phyloP scores from a whole-genome alignment of 1,140 invertebrate genomes.

The Sycophila sp. region DNA sequence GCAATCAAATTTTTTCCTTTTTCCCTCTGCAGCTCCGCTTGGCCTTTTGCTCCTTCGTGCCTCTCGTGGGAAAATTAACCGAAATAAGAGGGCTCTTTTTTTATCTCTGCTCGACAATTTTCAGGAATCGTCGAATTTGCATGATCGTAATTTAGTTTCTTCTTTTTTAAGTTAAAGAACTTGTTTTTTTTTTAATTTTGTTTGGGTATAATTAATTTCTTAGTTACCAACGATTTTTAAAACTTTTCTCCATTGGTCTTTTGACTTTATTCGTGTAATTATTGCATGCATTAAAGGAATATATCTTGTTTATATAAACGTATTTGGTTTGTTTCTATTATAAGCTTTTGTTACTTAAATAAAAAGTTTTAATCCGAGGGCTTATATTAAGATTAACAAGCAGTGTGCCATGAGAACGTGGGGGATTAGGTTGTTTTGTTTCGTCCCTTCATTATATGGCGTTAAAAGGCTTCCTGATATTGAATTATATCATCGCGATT shows the following conservation, averaged over 20 bases:
- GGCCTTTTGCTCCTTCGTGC: neutral
- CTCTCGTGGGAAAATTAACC: slow-evolving; percentile 9
- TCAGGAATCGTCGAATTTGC: neutral
- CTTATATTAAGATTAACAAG: too few relatives aligned
- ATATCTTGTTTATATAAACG: too few relatives aligned
- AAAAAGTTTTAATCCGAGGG: neutral
- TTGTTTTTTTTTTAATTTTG: too few relatives aligned
- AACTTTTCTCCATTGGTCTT: too few relatives aligned
- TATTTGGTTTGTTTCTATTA: too few relatives aligned
- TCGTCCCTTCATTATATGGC: slow-evolving; percentile 5
- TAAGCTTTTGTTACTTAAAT: too few relatives aligned
- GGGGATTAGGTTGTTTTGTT: slow-evolving; percentile 22
- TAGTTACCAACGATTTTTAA: too few relatives aligned
- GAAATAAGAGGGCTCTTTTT: neutral
- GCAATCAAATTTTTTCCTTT: slow-evolving; percentile 19
- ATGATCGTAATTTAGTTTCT: too few relatives aligned
- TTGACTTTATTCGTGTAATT: too few relatives aligned
- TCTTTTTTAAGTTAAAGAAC: too few relatives aligned
- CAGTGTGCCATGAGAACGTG: neutral
- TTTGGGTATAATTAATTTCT: too few relatives aligned
- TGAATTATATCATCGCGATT: slow-evolving; percentile 21
- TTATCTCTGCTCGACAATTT: neutral
- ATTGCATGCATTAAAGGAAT: too few relatives aligned
- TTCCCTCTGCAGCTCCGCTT: neutral
- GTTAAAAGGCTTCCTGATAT: slow-evolving; percentile 26